Percentiles rank a stretch among this genome's conserved stretches.
Conservation (phyloP, 2,888 invertebrate genomes). For the Arrhopalites spinosus region DNA sequence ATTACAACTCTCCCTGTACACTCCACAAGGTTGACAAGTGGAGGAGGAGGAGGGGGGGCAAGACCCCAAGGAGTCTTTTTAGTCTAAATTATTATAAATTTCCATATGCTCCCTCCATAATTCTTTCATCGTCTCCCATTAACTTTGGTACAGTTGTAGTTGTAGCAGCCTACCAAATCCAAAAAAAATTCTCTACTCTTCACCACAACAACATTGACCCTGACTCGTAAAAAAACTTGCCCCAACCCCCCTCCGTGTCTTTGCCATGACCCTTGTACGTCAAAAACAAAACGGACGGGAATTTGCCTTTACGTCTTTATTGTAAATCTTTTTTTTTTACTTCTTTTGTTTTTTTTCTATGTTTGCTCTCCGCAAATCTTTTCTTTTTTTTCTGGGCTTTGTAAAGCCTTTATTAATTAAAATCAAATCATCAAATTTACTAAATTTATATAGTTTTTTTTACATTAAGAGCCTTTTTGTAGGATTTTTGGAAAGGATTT, state of each 20-base stretch:
- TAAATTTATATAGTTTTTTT: conserved; percentile 1
- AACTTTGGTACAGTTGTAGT: not conserved
- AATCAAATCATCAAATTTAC: conserved; percentile 18
- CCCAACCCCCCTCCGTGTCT: not conserved
- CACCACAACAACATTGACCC: not conserved
- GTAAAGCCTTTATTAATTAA: conserved; percentile 29
- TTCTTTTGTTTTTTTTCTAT: conserved; percentile 25
- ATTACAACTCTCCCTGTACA: not conserved
- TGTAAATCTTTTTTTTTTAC: conserved; percentile 14
- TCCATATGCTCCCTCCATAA: conserved; percentile 15
- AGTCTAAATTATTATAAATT: not conserved
- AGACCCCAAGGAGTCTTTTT: too few relatives aligned
- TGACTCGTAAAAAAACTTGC: not conserved
- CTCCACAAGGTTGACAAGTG: not conserved
- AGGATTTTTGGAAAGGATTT: conserved; percentile 13
- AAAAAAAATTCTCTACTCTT: not conserved
- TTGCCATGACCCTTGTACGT: not conserved
- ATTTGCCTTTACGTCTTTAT: not conserved
- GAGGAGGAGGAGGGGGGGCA: too few relatives aligned
- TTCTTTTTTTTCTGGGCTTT: conserved; percentile 14
- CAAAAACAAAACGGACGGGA: not conserved
- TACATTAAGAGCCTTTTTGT: not conserved
- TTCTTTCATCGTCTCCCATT: conserved; percentile 15
- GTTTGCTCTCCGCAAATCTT: conserved; percentile 29
- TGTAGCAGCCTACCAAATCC: not conserved